A percentile compares a stretch with the other conserved stretches of the same genome.
These are phyloP conservation scores for Thripadectes ignobilis DNA, from an alignment of 2,797 vertebrate genomes.

Conservation along the genomic window DNA sequence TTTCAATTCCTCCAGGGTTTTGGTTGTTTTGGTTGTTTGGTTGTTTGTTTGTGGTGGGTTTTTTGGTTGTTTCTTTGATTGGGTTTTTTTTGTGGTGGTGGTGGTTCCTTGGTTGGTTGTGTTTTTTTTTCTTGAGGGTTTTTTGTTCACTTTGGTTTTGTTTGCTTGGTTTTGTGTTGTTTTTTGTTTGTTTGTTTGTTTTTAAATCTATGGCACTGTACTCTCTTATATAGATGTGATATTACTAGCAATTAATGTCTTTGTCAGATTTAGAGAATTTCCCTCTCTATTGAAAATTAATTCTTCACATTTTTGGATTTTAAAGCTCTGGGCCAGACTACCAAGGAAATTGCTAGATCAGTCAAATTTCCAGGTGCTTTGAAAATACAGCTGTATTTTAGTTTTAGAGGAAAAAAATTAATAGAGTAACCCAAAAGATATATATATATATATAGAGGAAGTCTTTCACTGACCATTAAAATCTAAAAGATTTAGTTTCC, in stretches of 20 bases:
- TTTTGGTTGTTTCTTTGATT: too few species aligned
- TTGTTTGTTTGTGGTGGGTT: too few species aligned
- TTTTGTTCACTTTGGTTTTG: neutral
- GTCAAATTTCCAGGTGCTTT: neutral
- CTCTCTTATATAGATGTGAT: neutral
- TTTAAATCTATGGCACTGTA: neutral
- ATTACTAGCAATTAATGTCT: neutral
- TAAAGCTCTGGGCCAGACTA: neutral
- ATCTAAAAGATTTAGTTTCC: neutral
- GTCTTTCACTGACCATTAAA: neutral
- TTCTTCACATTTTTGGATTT: neutral
- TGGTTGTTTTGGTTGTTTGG: neutral
- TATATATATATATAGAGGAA: neutral
- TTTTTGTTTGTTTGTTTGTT: neutral
- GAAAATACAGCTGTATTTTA: neutral
- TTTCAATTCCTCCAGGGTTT: neutral
- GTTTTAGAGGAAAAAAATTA: neutral
- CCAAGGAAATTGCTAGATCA: neutral
- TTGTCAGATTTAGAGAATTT: neutral
- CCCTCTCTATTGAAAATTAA: neutral
- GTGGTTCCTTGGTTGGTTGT: neutral
- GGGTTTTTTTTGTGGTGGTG: too few species aligned
- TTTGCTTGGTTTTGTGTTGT: neutral
- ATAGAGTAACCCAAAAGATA: neutral
- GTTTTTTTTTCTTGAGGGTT: neutral